Evolutionary conservation across 2,888 invertebrate species (phyloP).

Genomic region (Scaptomyza flava): DNA sequence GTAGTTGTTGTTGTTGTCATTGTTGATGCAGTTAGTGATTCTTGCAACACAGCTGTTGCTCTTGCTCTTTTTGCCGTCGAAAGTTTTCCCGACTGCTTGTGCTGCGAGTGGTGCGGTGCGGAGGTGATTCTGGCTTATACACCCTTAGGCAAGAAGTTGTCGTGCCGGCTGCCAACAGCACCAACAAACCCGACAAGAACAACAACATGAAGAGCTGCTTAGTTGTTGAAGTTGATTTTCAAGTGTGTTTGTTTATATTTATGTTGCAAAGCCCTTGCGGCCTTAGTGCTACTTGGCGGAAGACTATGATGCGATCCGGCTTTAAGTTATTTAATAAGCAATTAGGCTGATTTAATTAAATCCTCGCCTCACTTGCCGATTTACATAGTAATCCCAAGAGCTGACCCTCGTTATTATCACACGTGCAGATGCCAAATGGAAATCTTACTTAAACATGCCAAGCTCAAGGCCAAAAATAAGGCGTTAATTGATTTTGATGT

Average conservation of each 20-base stretch:
- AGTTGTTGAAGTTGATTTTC: conserved; percentile 54
- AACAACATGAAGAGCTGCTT: conserved; percentile 38
- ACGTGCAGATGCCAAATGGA: conserved; percentile 21
- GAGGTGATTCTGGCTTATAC: not conserved
- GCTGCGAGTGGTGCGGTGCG: conserved; percentile 2
- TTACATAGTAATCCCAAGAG: conserved; percentile 56
- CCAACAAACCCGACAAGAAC: not conserved
- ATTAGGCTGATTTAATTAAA: conserved; percentile 64
- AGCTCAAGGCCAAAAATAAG: conserved; percentile 11
- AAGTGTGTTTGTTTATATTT: conserved; percentile 30
- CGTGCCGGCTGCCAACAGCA: conserved; percentile 5
- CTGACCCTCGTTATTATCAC: conserved; percentile 6
- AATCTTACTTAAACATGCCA: not conserved
- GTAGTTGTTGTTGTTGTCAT: not conserved
- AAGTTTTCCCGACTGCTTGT: conserved; percentile 37
- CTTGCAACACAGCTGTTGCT: conserved; percentile 31
- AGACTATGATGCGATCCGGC: conserved; percentile 22
- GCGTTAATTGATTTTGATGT: conserved; percentile 29
- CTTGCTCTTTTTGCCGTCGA: conserved; percentile 21
- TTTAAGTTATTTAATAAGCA: conserved; percentile 70
- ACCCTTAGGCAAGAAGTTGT: conserved; percentile 38
- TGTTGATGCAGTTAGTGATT: conserved; percentile 34
- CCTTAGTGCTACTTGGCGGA: not conserved
- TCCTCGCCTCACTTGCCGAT: conserved; percentile 25
- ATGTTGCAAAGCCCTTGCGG: conserved; percentile 36